Conservation (phyloP, 1,140 invertebrate genomes). For the Eumaeus atala region DNA sequence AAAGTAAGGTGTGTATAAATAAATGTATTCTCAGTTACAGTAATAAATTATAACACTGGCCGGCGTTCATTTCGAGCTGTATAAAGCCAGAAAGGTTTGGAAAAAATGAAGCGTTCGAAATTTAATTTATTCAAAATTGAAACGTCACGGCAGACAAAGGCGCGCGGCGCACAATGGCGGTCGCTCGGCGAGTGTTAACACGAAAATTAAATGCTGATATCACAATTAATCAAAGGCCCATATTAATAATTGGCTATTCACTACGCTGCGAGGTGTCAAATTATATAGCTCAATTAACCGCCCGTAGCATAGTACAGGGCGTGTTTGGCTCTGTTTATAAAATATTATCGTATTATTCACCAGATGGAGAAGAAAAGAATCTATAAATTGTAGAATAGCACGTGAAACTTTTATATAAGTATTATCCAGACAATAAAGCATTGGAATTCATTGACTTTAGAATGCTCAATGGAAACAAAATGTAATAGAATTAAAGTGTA, state of each 20-base stretch:
- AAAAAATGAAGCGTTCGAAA: conserved; percentile 73
- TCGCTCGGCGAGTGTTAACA: conserved; percentile 43
- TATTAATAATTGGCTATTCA: conserved; percentile 74
- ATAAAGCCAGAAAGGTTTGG: conserved; percentile 39
- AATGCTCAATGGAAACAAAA: too few species aligned
- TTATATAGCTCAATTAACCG: conserved; percentile 72
- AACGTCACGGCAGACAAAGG: conserved; percentile 52
- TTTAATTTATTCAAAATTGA: conserved; percentile 75
- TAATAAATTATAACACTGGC: conserved; percentile 66
- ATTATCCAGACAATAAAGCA: too few species aligned
- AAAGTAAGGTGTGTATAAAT: conserved; percentile 32
- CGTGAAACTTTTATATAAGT: not conserved
- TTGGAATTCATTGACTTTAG: too few species aligned
- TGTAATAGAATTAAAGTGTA: too few species aligned
- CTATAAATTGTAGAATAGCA: not conserved
- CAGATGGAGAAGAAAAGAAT: conserved; percentile 3
- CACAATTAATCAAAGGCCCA: conserved; percentile 69
- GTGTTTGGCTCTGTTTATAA: conserved; percentile 52
- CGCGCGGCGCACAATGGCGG: conserved; percentile 15
- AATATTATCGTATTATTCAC: conserved; percentile 21
- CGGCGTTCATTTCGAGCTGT: conserved; percentile 44
- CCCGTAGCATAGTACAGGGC: conserved; percentile 61
- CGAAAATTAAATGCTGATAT: conserved; percentile 46
- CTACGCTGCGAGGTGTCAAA: conserved; percentile 58
- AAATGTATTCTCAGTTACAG: conserved; percentile 59